Conservation (phyloP, 2,888 invertebrate species). For the Lasioglossum oenotherae region DNA sequence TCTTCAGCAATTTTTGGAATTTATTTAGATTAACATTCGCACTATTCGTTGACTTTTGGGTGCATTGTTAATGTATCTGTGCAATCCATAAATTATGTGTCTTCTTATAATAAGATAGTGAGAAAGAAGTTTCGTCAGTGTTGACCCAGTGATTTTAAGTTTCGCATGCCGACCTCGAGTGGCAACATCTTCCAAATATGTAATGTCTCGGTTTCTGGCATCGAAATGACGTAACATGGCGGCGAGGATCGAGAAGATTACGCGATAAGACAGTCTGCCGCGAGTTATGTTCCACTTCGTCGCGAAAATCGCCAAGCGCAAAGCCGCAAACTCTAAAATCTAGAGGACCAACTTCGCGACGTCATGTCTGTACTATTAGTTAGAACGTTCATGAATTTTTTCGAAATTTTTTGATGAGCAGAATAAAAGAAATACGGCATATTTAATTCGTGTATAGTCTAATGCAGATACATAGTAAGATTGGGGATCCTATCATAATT, state of each 20-base stretch:
- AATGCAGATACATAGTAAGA: no score
- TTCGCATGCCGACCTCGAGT: conserved; percentile 46
- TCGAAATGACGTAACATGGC: conserved; percentile 64
- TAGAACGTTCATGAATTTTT: no score
- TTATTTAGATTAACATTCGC: neutral
- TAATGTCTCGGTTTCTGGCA: conserved; percentile 55
- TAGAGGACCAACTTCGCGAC: neutral
- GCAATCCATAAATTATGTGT: no score
- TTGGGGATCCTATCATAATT: no score
- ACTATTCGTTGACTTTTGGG: neutral
- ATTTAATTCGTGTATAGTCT: no score
- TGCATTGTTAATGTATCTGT: no score
- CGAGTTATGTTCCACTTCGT: conserved; percentile 53
- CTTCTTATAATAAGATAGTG: no score
- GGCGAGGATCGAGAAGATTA: conserved; percentile 58
- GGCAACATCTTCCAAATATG: conserved; percentile 63
- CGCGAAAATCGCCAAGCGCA: conserved; percentile 9
- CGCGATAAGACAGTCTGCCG: conserved; percentile 55
- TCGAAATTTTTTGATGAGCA: no score
- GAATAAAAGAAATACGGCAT: no score
- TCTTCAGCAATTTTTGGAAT: neutral
- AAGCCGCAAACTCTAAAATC: neutral
- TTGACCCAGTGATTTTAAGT: conserved; percentile 32
- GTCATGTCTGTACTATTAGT: no score
- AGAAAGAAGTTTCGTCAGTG: neutral